Evolutionary conservation across 2,113 vertebrate species (phyloP).

Genomic region (Heteronetta atricapilla): DNA sequence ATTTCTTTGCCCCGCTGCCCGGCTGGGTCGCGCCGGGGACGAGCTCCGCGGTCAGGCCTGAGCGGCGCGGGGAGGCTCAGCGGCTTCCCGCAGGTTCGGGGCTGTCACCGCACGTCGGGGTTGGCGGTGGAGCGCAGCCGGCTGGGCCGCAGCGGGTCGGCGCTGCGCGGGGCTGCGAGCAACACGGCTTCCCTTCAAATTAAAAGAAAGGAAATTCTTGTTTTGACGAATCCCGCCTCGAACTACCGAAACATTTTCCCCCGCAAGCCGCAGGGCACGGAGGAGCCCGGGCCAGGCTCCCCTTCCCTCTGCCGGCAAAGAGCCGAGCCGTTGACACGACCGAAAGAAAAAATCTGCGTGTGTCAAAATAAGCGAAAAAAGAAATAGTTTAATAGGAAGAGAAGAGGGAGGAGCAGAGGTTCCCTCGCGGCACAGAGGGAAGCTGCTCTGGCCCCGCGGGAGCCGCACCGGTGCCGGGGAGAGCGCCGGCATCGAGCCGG

Average conservation of each 20-base stretch:
- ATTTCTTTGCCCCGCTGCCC: not conserved
- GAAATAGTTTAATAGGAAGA: not conserved
- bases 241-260: not conserved
- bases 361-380: no score
- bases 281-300: not conserved
- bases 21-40: no score
- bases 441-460: not conserved
- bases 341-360: not conserved
- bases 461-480: no score
- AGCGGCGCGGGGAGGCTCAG: not conserved
- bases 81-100: not conserved
- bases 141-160: not conserved
- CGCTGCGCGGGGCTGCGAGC: not conserved
- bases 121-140: not conserved
- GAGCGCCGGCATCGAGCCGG: no score
- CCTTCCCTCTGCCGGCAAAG: not conserved
- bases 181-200: not conserved
- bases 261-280: not conserved
- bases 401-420: not conserved
- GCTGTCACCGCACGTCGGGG: not conserved
- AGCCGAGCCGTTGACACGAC: not conserved
- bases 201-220: not conserved
- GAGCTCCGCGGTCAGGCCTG: not conserved
- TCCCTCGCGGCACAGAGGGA: not conserved
- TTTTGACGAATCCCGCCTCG: no score